phyloP scores from a whole-genome alignment of 1,140 invertebrate species.

The Steinernema khuongi region DNA sequence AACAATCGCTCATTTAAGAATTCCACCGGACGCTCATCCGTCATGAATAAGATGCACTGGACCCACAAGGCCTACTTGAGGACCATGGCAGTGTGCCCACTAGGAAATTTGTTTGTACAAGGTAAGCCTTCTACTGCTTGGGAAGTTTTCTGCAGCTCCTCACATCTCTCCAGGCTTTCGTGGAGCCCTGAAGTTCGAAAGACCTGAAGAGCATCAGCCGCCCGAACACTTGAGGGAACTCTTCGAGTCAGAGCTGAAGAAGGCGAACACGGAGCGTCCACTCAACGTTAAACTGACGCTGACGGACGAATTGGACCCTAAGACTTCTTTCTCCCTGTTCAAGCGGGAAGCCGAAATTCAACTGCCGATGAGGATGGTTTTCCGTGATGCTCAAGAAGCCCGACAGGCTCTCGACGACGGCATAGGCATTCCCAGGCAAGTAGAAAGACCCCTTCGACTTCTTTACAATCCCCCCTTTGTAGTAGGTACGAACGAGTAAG shows the following conservation, averaged over 20 bases:
- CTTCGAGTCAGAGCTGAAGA: slow-evolving; percentile 28
- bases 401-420: slow-evolving; percentile 30
- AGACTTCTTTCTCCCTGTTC: slow-evolving; percentile 26
- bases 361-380: slow-evolving; percentile 27
- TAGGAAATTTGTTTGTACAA: slow-evolving; percentile 28
- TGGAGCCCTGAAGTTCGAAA: neutral
- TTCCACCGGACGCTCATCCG: no score
- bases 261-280: slow-evolving; percentile 16
- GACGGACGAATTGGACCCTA: slow-evolving; percentile 31
- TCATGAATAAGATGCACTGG: neutral
- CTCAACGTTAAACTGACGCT: slow-evolving; percentile 21
- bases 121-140: slow-evolving; percentile 20
- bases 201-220: slow-evolving; percentile 16
- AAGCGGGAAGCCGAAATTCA: slow-evolving; percentile 28
- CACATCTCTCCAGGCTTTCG: neutral
- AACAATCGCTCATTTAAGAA: no score
- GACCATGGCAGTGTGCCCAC: slow-evolving; percentile 13
- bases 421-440: slow-evolving; percentile 27
- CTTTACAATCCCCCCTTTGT: neutral
- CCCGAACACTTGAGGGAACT: slow-evolving; percentile 27
- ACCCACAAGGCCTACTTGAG: slow-evolving; percentile 23
- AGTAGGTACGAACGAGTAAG: slow-evolving; percentile 27
- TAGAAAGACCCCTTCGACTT: neutral
- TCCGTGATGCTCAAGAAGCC: slow-evolving; percentile 30
- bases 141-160: neutral